Base-by-base conservation (phyloP, 2,113 vertebrate species). In the Spermophilus dauricus region DNA sequence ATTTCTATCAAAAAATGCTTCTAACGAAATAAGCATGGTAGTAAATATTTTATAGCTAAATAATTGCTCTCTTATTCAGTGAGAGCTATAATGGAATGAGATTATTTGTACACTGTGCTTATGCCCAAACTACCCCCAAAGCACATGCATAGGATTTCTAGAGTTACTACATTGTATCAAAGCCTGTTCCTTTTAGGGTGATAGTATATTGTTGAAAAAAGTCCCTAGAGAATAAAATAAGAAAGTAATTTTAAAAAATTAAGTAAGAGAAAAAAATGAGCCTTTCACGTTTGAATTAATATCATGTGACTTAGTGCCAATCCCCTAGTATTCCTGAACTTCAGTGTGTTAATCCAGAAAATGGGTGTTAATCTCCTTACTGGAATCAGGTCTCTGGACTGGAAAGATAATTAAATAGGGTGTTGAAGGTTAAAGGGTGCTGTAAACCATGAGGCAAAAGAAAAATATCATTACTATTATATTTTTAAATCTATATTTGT, bases 1-100 rank as follows among this genome's bases (percentile, higher is more conserved):
- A 78, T 45, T 39, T 80, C 77, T 85, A 92, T 96, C 45, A 86
- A 97, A 45, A 97, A 97, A 89, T 72, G 34, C 18, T 96, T 95
- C 96, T 92, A 91, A 45, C 48, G 42, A 89, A 96, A 67, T 72
- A 87, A 81, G 18, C 45, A 0, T 16, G 69, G 48, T 39, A 89
- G 45, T 67, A 69, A 24, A 84, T 85, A 56, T 61, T 87, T 95
- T 73, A 58, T 11, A 95, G 63, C 37, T 75, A 67, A 8, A 7
- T 80, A 92, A 51, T 58, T 20, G 20, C 80, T 70, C 0, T 18
- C 28, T 30, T 53, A 34, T 75, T 20, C 89, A 14, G 17, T 11
- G 61, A 89, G 28, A 17, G 63, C 8, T 6, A 32, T 58, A 81
- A 18, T 34, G 58, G 34, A 76, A 81, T 65, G 39, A 81, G 14